Base-by-base conservation (phyloP, 2,888 invertebrate genomes). In the Palloptera scutellata region DNA sequence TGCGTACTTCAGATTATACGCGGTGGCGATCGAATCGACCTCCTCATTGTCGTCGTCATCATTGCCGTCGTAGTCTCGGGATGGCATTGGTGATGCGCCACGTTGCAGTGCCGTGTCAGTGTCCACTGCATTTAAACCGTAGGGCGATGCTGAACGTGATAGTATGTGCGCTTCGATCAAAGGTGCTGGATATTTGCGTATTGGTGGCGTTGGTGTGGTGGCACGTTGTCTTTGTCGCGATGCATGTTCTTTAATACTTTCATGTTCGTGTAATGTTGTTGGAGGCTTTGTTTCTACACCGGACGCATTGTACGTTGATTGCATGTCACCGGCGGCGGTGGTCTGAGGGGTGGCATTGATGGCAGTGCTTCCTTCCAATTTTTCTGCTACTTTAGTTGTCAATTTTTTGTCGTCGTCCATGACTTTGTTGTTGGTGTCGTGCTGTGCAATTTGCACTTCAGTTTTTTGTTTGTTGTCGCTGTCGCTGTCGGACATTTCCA, bases 91-190 rank as follows among this genome's bases (percentile, higher is more conserved):
- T 40, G 51, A 48, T 40, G 65, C 40, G 30, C 30, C 30, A 30
- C 53, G 70, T 64, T 66, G 65, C 6, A 54, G 58, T 59, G 57
- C 58, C 17, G 61, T 53, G 15, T 61, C 59, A 1, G 54, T 41
- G 19, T 72, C 68, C 9, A 80, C 74, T 5, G 76, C 70, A 74
- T 80, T 81, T 5, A 82, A 73, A 1, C 80, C 80, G 43, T 76
- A 81, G 6, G 82, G 82, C 0, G 81, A 81, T 42, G 77, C 75
- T 66, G 77, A 73, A 30, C 81, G 75, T 53, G 74, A 73, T 0
- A 78, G 70, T 55, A 65, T 57, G 55, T 69, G 67, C 66, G 61
- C 80, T 73, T 82, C 80, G 11, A 80, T 77, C 48, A 78, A 69
- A 1, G 80, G 73, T 12, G 77, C 75, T 5, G 81, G 82, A 74